Percentiles rank a stretch among this genome's conserved stretches.
phyloP scores from a whole-genome alignment of 2,888 invertebrate genomes.

The Synergus itoensis region DNA sequence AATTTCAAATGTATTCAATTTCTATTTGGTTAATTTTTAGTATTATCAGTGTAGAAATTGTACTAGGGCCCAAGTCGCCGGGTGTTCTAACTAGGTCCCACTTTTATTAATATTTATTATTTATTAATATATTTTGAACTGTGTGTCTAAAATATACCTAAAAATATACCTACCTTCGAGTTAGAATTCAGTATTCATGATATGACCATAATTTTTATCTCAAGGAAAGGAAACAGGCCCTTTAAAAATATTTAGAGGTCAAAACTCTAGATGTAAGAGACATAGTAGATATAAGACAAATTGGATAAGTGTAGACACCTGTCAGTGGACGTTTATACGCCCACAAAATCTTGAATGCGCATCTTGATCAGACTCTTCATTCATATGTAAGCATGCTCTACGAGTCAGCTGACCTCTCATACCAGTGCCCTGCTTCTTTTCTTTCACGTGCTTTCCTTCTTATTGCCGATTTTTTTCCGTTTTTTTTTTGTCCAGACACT shows the following conservation, averaged over 20 bases:
- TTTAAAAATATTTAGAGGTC: background rate
- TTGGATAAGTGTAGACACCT: background rate
- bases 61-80: no score
- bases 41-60: no score
- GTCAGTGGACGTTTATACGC: conserved; percentile 5
- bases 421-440: conserved; percentile 23
- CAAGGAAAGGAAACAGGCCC: background rate
- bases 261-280: background rate
- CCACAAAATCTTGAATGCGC: conserved; percentile 1
- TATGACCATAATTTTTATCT: background rate
- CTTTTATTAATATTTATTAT: no score
- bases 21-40: no score
- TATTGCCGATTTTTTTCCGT: conserved; percentile 35
- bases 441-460: conserved; percentile 42
- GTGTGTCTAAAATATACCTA: no score
- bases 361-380: background rate
- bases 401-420: conserved; percentile 37
- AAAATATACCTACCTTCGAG: no score
- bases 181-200: background rate
- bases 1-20: no score
- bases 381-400: conserved; percentile 5
- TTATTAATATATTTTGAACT: no score
- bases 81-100: no score
- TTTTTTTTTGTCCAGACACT: conserved; percentile 41
- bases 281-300: background rate